A percentile compares a stretch with the other conserved stretches of the same genome.
These are phyloP conservation scores for Smithornis capensis DNA, from an alignment of 2,113 vertebrate species.

Conservation along the genomic window DNA sequence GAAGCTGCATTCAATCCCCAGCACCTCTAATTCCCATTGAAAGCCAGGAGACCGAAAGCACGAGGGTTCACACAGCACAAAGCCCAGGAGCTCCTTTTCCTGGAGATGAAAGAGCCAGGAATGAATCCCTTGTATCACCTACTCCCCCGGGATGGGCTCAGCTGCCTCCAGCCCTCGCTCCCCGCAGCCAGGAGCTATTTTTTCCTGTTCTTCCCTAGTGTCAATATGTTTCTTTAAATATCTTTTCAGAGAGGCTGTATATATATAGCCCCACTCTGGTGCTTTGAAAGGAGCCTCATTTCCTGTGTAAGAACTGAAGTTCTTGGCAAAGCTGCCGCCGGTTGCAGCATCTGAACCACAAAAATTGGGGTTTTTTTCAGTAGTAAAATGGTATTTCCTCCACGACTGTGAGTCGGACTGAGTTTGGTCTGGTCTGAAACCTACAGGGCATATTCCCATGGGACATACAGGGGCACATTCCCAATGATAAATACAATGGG, in stretches of 20 bases:
- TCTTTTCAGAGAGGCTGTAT: constrained; percentile 63
- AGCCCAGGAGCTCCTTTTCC: background rate
- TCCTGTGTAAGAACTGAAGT: constrained; percentile 71
- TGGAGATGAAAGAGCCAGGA: constrained; percentile 12
- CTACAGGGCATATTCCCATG: background rate
- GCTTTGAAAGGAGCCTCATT: constrained; percentile 70
- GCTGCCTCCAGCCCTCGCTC: constrained; percentile 1
- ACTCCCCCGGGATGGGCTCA: constrained; percentile 22
- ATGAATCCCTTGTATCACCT: constrained; percentile 14
- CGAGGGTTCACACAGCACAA: background rate
- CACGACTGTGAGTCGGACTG: fast-evolving
- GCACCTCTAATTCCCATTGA: background rate
- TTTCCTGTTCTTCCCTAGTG: constrained; percentile 60
- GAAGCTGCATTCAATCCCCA: background rate
- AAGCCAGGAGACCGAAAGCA: background rate
- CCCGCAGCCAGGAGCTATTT: constrained; percentile 34
- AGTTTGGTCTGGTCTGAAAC: background rate
- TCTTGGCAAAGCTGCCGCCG: constrained; percentile 58
- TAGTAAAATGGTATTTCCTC: constrained; percentile 43
- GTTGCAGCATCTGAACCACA: constrained; percentile 45
- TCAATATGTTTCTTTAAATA: constrained; percentile 75
- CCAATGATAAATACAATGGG: background rate
- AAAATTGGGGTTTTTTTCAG: background rate
- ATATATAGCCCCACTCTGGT: constrained; percentile 72
- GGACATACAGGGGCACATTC: background rate